These are phyloP conservation scores for Frankliniella intonsa DNA, from an alignment of 2,888 invertebrate genomes.

Conservation along the genomic window DNA sequence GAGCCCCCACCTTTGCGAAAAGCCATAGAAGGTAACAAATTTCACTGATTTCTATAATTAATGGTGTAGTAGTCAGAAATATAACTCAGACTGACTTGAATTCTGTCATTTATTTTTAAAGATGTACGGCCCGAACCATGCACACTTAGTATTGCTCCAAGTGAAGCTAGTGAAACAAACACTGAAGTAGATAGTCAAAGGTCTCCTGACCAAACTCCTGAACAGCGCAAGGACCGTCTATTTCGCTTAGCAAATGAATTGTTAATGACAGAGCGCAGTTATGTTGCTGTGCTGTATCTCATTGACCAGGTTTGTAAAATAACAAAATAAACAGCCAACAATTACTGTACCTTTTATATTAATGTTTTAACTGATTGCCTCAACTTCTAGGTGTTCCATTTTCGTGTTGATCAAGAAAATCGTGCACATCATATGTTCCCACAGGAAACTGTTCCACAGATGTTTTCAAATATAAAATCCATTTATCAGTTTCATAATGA, in stretches of 20 bases:
- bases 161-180: conserved; percentile 37
- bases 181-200: conserved; percentile 13
- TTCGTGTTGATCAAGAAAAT: conserved; percentile 56
- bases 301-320: conserved; percentile 54
- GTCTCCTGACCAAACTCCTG: conserved; percentile 38
- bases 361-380: neutral
- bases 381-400: conserved; percentile 49
- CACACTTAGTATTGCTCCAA: conserved; percentile 33
- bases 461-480: conserved; percentile 61
- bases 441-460: conserved; percentile 54
- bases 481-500: conserved; percentile 61
- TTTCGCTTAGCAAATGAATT: conserved; percentile 52
- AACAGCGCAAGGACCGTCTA: conserved; percentile 45
- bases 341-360: neutral
- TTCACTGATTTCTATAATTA: neutral
- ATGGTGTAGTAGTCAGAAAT: too few relatives aligned
- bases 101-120: conserved; percentile 33
- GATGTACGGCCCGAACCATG: conserved; percentile 36
- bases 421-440: conserved; percentile 55
- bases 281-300: conserved; percentile 56
- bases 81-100: neutral
- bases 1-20: conserved; percentile 33
- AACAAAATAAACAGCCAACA: too few relatives aligned
- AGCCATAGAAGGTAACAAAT: conserved; percentile 34
- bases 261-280: conserved; percentile 56